phyloP scores from a whole-genome alignment of 2,888 invertebrate genomes.

The Agonopterix alstromeriana region DNA sequence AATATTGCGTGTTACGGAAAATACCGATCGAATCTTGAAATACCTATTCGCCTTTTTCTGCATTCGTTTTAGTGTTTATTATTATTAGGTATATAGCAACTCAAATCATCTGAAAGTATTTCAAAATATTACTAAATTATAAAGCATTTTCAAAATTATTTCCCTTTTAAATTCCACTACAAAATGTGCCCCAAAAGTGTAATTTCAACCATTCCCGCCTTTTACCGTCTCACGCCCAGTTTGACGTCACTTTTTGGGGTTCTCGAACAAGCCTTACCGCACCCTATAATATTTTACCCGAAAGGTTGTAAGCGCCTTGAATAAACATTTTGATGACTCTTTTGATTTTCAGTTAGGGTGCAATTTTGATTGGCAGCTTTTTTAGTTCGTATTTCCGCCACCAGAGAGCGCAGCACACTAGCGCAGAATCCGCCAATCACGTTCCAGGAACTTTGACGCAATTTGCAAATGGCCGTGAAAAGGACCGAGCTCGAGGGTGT shows the following conservation, averaged over 20 bases:
- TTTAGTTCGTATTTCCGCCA: slow-evolving; percentile 28
- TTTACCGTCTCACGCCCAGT: slow-evolving; percentile 68
- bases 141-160: too few relatives aligned
- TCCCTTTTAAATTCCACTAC: background rate
- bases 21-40: background rate
- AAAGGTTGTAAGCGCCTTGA: slow-evolving; percentile 31
- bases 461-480: slow-evolving; percentile 78
- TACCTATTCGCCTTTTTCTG: background rate
- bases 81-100: too few relatives aligned
- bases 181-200: background rate
- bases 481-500: slow-evolving; percentile 70
- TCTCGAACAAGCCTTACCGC: slow-evolving; percentile 65
- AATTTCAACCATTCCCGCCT: slow-evolving; percentile 29
- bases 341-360: slow-evolving; percentile 9
- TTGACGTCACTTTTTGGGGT: slow-evolving; percentile 75
- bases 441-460: slow-evolving; percentile 71
- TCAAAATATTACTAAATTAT: too few relatives aligned
- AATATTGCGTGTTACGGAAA: background rate
- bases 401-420: slow-evolving; percentile 49
- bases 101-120: too few relatives aligned
- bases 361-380: slow-evolving; percentile 19
- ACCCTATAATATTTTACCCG: slow-evolving; percentile 45
- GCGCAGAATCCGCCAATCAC: slow-evolving; percentile 67
- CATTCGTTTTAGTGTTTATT: too few relatives aligned
- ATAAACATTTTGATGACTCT: slow-evolving; percentile 13